Conservation (phyloP, 30 jellyfish, hydroid and myxozoan genomes). For the Hydra vulgaris region DNA sequence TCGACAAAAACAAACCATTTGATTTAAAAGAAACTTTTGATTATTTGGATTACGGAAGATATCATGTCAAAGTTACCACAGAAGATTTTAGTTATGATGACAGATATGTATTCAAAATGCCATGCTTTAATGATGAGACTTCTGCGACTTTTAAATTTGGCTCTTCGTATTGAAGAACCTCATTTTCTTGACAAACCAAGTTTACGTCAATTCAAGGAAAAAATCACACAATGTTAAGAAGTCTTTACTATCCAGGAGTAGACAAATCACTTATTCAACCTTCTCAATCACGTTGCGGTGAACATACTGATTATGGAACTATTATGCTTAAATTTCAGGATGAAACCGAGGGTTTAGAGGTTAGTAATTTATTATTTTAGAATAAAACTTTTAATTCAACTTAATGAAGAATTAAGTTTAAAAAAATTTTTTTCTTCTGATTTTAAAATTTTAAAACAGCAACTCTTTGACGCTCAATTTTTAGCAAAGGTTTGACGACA, state of each 20-base stretch:
- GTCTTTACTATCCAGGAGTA: slow-evolving; percentile 24
- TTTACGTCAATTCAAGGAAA: background rate
- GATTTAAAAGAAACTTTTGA: slow-evolving; percentile 20
- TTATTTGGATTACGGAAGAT: slow-evolving; percentile 1
- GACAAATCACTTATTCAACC: background rate
- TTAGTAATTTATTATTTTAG: too few species aligned
- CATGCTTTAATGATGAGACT: background rate
- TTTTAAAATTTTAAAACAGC: too few species aligned
- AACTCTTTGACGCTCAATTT: too few species aligned
- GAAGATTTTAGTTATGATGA: background rate
- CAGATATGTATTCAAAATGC: background rate
- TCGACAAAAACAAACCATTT: background rate
- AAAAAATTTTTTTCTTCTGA: too few species aligned
- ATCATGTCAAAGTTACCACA: background rate
- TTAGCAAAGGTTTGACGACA: too few species aligned
- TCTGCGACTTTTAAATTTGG: background rate
- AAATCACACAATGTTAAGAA: slow-evolving; percentile 8
- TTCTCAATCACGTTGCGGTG: slow-evolving; percentile 28
- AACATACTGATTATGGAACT: slow-evolving; percentile 37
- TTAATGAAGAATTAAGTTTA: too few species aligned
- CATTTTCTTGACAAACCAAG: background rate
- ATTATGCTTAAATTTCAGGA: slow-evolving; percentile 22
- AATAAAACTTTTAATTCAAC: too few species aligned
- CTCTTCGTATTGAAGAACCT: slow-evolving; percentile 5
- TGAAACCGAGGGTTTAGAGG: slow-evolving; percentile 36